Conservation (phyloP, 2,113 vertebrate species). For the Benitochromis conjunctus region DNA sequence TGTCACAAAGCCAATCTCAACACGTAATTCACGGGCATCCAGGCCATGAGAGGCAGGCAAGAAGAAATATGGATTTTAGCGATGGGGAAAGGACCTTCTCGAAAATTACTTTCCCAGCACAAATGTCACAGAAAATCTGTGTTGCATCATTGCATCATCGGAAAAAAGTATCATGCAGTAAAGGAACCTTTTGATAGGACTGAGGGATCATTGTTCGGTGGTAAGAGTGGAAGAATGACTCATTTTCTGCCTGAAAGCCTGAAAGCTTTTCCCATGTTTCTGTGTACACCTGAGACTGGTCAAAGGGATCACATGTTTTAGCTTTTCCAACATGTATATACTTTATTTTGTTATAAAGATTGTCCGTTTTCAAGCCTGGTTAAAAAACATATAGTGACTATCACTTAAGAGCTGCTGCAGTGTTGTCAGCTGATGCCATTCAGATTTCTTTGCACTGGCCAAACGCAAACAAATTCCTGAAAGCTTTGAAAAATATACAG, state of each 20-base stretch:
- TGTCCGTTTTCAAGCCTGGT: neutral
- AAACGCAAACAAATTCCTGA: neutral
- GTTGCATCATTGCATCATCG: slow-evolving; percentile 57
- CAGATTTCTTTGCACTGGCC: neutral
- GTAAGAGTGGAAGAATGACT: slow-evolving; percentile 47
- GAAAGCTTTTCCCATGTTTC: slow-evolving; percentile 17
- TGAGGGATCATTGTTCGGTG: slow-evolving; percentile 55
- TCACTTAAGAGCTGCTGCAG: neutral
- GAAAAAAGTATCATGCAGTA: slow-evolving; percentile 38
- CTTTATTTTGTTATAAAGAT: neutral
- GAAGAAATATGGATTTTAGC: slow-evolving; percentile 54
- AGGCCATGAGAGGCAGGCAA: slow-evolving; percentile 23
- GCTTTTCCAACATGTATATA: neutral
- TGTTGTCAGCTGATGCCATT: neutral
- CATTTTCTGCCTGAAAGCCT: slow-evolving; percentile 33
- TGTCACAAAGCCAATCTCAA: slow-evolving; percentile 59
- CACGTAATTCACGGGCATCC: slow-evolving; percentile 45
- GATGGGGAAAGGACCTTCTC: slow-evolving; percentile 5
- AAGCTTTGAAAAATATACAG: neutral
- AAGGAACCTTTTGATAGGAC: slow-evolving; percentile 49
- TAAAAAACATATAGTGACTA: neutral
- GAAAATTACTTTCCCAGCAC: slow-evolving; percentile 49
- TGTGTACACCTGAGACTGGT: neutral
- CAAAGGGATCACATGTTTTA: neutral
- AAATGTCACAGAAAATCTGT: slow-evolving; percentile 42